Conservation (phyloP, 2,888 invertebrate genomes). For the Pardosa pseudoannulata region DNA sequence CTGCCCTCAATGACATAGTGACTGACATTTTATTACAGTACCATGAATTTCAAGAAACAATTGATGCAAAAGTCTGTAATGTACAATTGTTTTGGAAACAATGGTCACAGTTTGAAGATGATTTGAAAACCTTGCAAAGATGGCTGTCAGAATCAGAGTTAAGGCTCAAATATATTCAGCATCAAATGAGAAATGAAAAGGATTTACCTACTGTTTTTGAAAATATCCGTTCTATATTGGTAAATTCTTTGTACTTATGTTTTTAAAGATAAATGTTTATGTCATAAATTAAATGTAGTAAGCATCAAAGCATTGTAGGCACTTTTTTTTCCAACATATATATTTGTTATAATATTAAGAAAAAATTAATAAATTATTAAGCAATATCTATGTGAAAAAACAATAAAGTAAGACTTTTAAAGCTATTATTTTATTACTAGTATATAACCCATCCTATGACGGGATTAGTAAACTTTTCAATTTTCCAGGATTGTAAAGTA, state of each 20-base stretch:
- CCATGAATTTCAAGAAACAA: conserved; percentile 13
- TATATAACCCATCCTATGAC: too few relatives aligned
- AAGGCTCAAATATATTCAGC: not conserved
- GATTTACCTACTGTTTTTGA: not conserved
- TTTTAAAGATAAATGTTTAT: not conserved
- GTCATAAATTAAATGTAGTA: too few relatives aligned
- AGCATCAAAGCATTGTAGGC: too few relatives aligned
- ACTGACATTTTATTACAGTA: not conserved
- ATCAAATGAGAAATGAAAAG: not conserved
- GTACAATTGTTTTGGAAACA: not conserved
- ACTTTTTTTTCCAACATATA: too few relatives aligned
- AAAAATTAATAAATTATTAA: too few relatives aligned
- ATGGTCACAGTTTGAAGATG: conserved; percentile 22
- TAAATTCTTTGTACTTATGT: conserved; percentile 3
- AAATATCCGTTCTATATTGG: conserved; percentile 12
- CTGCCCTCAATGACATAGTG: not conserved
- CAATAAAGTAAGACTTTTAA: too few relatives aligned
- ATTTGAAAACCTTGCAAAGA: conserved; percentile 20
- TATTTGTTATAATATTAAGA: too few relatives aligned
- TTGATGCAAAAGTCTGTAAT: conserved; percentile 27
- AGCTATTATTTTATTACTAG: too few relatives aligned
- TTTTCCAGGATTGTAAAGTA: too few relatives aligned
- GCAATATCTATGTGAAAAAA: too few relatives aligned
- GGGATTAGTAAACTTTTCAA: too few relatives aligned
- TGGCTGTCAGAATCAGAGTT: conserved; percentile 25